Base-by-base conservation (phyloP, 1,140 invertebrate genomes). In the Harpegnathos saltator region DNA sequence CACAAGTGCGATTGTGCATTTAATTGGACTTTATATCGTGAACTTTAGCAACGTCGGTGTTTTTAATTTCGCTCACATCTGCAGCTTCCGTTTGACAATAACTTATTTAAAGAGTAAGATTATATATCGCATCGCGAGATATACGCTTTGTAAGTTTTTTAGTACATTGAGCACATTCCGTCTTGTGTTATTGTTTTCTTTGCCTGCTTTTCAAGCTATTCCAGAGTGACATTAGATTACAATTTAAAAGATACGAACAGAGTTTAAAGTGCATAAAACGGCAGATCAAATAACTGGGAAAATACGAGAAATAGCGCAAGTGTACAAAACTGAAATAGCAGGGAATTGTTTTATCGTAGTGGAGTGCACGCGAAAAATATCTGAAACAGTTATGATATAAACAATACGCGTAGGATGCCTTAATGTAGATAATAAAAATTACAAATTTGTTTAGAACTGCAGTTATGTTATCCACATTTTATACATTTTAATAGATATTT, bases 71-170 rank as follows among this genome's bases (percentile, higher is more conserved):
- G 29, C 44, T 19, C 17, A n/a, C n/a, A 29, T 29, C 68, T 56
- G 54, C 24, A 38, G 71, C 71, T 85, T 87, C 50, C 69, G 61
- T 33, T 9, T 12, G 87, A 88, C 87, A 88, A 88, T 88, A 88
- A 88, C 75, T 82, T 82, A 68, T 71, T 82, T 63, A 75, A 44
- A 26, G 52, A 56, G 65, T 52, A 59, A 58, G 50, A 59, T 48
- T 52, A 66, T 14, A 22, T 78, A 11, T 11, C 3, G 44, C 4
- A 44, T 52, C 65, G 69, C 26, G 11, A 4, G 11, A 4, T 58
- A 22, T 19, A 24, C 12, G 24, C 26, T 52, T 61, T 22, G 38
- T 14, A 59, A 19, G 22, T 61, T 44, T 69, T n/a, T 0, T 29
- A 52, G 29, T 52, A 73, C 19, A 1, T 52, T 24, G 52, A 26